Base-by-base conservation (phyloP, 1,140 invertebrate genomes). In the Macrobrachium nipponense region DNA sequence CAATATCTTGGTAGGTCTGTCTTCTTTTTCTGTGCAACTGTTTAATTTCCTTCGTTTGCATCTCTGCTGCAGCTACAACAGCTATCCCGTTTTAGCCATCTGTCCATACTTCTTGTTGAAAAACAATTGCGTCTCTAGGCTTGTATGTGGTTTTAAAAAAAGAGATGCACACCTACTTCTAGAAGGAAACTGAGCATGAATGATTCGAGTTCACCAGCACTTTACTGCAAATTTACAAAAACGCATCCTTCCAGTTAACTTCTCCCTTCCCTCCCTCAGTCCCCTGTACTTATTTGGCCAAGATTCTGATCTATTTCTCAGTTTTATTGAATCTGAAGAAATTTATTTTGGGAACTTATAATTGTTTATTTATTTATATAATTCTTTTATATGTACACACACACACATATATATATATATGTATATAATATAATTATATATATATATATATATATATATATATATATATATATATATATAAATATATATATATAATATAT, bases 361-460 rank as follows among this genome's bases (percentile, higher is more conserved):
- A 76, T 5, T 76, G 4, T n/a, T 76, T 5, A 27, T 43, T 12
- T 43, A 18, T 12, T 43, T 51, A 0, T 44, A 36, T 15, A 51
- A 51, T 51, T 12, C 44, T 2, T 27, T 5, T 20, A 43, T 43
- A 76, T 51, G 7, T 76, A 51, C 6, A 76, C 44, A 51, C 4
- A 76, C 43, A 76, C 43, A 51, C 43, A 43, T 76, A 43, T 76
- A 76, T 43, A 76, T 76, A 76, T 76, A 76, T 76, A 76, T 76
- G 43, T 76, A 76, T 76, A 76, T 76, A 76, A 76, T 76, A 76
- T 76, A 76, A 36, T 58, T 76, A 76, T 76, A 76, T 76, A 76
- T 76, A 76, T 76, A 76, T 76, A 76, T 76, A 76, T 76, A 76
- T 76, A 76, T 76, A 76, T 76, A 76, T 76, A 76, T 76, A 76